These are phyloP conservation scores for Sericinus montela DNA, from an alignment of 2,888 invertebrate genomes.

Conservation along the genomic window DNA sequence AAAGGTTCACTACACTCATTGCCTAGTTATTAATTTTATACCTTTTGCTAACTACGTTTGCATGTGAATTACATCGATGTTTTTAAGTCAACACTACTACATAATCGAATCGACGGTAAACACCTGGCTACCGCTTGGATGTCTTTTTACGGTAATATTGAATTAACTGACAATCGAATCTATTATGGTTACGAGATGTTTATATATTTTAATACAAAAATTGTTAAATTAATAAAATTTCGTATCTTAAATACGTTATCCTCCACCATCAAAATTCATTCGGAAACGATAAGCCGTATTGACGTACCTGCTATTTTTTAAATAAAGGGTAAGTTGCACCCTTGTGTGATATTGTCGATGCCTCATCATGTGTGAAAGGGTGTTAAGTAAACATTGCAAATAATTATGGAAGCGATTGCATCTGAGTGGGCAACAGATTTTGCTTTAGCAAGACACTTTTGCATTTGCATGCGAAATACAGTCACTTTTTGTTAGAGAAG, in stretches of 20 bases:
- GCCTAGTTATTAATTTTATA: slow-evolving; percentile 1
- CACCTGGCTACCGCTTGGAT: no score
- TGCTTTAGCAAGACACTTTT: slow-evolving; percentile 62
- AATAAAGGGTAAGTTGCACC: slow-evolving; percentile 39
- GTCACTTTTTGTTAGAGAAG: slow-evolving; percentile 48
- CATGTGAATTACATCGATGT: background rate
- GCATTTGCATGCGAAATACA: slow-evolving; percentile 71
- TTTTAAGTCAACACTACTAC: background rate
- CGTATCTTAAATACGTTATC: no score
- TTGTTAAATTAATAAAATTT: no score
- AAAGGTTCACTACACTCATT: slow-evolving; percentile 11
- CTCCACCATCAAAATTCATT: slow-evolving; percentile 1
- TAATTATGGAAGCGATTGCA: slow-evolving; percentile 76
- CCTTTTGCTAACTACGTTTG: slow-evolving; percentile 1
- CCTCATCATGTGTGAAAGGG: slow-evolving; percentile 79
- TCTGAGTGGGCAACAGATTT: slow-evolving; percentile 53
- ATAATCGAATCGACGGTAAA: background rate
- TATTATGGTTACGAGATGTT: no score
- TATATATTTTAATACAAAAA: no score
- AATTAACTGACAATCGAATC: no score
- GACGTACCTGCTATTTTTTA: slow-evolving; percentile 14
- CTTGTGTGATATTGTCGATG: slow-evolving; percentile 53
- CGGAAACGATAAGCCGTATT: slow-evolving; percentile 9
- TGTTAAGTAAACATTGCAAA: slow-evolving; percentile 81
- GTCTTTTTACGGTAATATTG: no score